Evolutionary conservation across 2,888 invertebrate genomes (phyloP).

Genomic region (Cephus nigrinus): DNA sequence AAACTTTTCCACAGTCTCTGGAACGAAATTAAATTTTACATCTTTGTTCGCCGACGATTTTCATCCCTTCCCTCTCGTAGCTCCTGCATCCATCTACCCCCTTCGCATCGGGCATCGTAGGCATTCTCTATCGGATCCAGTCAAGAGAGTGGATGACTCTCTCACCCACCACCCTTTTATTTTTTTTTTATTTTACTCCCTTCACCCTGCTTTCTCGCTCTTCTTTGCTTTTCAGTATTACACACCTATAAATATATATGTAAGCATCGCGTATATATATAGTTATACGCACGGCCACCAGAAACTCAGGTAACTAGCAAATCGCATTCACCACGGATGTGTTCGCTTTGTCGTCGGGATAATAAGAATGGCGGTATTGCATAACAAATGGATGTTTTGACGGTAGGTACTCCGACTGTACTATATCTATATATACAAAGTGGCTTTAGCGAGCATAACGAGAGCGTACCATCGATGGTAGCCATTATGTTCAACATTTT

Average conservation of each 20-base stretch:
- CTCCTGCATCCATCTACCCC: neutral
- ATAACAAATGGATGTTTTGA: slow-evolving; percentile 6
- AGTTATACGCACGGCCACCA: neutral
- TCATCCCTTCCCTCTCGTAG: neutral
- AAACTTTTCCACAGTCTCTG: slow-evolving; percentile 26
- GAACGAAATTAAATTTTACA: slow-evolving; percentile 45
- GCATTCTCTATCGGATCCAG: neutral
- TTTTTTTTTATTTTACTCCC: neutral
- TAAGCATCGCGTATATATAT: neutral
- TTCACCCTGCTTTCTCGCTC: neutral
- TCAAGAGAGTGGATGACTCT: neutral
- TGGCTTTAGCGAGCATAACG: neutral
- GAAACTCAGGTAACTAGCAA: neutral
- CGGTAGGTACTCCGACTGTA: neutral
- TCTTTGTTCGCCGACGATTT: slow-evolving; percentile 18
- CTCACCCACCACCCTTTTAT: neutral
- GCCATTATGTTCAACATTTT: neutral
- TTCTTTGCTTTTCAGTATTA: neutral
- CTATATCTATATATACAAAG: neutral
- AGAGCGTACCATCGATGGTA: neutral
- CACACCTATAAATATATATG: neutral
- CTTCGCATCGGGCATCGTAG: neutral
- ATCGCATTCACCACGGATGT: neutral
- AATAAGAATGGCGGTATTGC: neutral
- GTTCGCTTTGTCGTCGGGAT: neutral